phyloP scores from a whole-genome alignment of 1,140 invertebrate species.

The Bombus cullumanus region DNA sequence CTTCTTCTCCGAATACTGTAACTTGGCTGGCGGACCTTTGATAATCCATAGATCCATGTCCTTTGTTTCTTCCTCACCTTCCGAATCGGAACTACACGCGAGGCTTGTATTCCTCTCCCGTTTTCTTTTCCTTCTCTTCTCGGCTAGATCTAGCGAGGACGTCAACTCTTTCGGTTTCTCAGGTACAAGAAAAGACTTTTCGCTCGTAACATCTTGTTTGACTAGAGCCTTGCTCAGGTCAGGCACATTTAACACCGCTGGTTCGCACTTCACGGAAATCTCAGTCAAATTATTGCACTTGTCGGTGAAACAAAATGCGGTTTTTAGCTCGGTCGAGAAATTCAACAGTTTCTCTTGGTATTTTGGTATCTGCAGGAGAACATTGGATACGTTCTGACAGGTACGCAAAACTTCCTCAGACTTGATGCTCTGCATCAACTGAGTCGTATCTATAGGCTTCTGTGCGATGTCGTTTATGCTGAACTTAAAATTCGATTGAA shows the following conservation, averaged over 20 bases:
- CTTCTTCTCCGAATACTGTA: constrained; percentile 80
- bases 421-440: constrained; percentile 77
- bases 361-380: constrained; percentile 79
- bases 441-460: constrained; percentile 66
- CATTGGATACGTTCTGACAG: constrained; percentile 79
- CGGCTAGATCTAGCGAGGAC: constrained; percentile 78
- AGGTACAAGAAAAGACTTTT: constrained; percentile 67
- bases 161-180: constrained; percentile 73
- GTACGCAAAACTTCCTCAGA: constrained; percentile 79
- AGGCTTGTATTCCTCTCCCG: constrained; percentile 68
- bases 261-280: constrained; percentile 71
- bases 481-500: constrained; percentile 73
- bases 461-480: constrained; percentile 69
- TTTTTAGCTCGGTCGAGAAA: constrained; percentile 74
- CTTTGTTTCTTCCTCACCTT: constrained; percentile 75
- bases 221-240: constrained; percentile 75
- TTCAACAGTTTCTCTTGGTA: constrained; percentile 79
- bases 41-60: constrained; percentile 80
- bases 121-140: constrained; percentile 76
- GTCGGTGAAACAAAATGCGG: constrained; percentile 73
- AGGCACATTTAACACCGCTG: constrained; percentile 80
- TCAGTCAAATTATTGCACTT: constrained; percentile 79
- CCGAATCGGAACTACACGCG: constrained; percentile 78
- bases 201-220: constrained; percentile 61
- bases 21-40: constrained; percentile 82